phyloP scores from a whole-genome alignment of 2,797 vertebrate genomes.

The Paguma larvata region DNA sequence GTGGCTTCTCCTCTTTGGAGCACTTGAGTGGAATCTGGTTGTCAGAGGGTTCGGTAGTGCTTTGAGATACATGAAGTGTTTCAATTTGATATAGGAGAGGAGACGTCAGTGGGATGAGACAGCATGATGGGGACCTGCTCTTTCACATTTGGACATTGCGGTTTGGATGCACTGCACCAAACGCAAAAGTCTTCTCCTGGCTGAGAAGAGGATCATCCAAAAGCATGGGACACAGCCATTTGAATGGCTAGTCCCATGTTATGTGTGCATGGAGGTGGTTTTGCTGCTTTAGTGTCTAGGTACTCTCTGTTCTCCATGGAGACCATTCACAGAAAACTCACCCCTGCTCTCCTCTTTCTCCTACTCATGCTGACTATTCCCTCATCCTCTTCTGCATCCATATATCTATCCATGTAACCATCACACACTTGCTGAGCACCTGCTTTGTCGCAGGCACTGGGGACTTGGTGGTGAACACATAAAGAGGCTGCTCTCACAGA shows the following conservation, averaged over 20 bases:
- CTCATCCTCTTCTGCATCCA: background rate
- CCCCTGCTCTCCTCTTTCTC: background rate
- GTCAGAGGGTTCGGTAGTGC: background rate
- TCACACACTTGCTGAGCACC: background rate
- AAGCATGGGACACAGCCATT: background rate
- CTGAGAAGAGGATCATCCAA: background rate
- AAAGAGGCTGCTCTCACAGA: background rate
- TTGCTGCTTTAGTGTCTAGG: background rate
- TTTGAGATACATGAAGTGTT: conserved; percentile 46
- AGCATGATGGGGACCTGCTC: background rate
- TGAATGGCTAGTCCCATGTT: background rate
- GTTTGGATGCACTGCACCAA: background rate
- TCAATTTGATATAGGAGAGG: conserved; percentile 55
- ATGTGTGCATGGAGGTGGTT: background rate
- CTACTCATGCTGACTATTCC: background rate
- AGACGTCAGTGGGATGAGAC: conserved; percentile 10
- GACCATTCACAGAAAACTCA: background rate
- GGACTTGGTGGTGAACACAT: background rate
- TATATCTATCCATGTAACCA: background rate
- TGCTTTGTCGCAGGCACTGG: background rate
- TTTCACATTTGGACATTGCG: background rate
- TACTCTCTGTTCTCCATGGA: background rate
- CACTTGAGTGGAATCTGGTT: background rate
- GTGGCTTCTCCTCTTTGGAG: background rate
- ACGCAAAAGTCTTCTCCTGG: background rate